Evolutionary conservation across 2,113 vertebrate species (phyloP), one percentile per base, ranked within the genome.

Genomic region (Rutilus rutilus): DNA sequence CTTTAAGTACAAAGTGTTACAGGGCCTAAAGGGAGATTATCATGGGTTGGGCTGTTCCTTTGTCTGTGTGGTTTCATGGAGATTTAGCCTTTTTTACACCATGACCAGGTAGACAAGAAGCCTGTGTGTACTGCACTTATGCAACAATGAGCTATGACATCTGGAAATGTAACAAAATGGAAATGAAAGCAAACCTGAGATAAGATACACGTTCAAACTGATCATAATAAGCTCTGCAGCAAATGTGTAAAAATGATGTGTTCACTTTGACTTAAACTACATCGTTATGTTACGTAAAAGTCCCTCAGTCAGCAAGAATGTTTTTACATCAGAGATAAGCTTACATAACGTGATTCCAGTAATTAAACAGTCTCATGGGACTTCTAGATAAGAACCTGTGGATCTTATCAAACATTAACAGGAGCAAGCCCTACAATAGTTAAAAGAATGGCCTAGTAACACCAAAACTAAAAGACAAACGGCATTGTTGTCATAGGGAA

Each of bases 321-420:
- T 42, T 73, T 76, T 77, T 85, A 45, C 33, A 62, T 85, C 42
- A 83, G n/a, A 79, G 83, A 54, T 83, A 91, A 85, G 83, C 91
- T 85, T 94, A 89, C 91, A 90, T 73, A 93, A 93, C 88, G 78
- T 69, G 2, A 19, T 86, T 91, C 90, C 62, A 85, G 71, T 62
- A 91, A 83, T 89, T 89, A 47, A 90, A 85, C 89, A 86, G 85
- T 57, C 36, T 14, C 67, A 81, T 77, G n/a, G 86, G 81, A 86
- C 83, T 87, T 88, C 88, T 11, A 79, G 86, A 90, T 91, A 94
- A 92, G 90, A 85, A 90, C 89, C 90, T 81, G 47, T 57, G 76
- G 74, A 80, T 90, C 86, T 91, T 92, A 93, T 94, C 91, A 30
- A 57, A 14, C 54, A 33, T 82, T 89, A 67, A 83, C 71, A 60